Conservation (phyloP, 2,888 invertebrate genomes). For the Keiferia lycopersicella region DNA sequence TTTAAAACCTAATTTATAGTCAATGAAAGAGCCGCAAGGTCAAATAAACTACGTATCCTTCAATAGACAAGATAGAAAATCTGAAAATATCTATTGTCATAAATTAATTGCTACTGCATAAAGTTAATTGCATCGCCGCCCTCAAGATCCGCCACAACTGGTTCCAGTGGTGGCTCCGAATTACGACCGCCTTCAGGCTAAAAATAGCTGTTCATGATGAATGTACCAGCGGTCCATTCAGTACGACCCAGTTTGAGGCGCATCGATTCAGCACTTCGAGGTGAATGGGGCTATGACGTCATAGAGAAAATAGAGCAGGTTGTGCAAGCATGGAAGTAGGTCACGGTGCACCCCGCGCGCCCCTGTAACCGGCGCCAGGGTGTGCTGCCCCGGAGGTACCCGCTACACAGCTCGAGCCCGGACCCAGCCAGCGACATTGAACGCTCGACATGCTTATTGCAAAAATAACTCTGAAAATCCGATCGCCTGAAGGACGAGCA, state of each 20-base stretch:
- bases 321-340: constrained; percentile 68
- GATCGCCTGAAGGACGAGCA: constrained; percentile 6
- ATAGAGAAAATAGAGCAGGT: constrained; percentile 69
- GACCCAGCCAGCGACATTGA: constrained; percentile 33
- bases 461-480: constrained; percentile 5
- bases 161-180: constrained; percentile 50
- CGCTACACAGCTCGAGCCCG: neutral
- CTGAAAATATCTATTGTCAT: too few species aligned
- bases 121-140: constrained; percentile 48
- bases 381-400: constrained; percentile 39
- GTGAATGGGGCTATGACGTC: constrained; percentile 77
- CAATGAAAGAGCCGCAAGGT: too few species aligned
- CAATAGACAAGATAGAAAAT: too few species aligned
- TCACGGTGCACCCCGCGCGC: constrained; percentile 53
- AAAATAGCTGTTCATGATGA: constrained; percentile 65
- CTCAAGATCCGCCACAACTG: constrained; percentile 56
- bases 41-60: too few species aligned
- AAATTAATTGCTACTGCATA: constrained; percentile 40
- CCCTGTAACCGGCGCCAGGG: constrained; percentile 41
- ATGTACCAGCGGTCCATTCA: constrained; percentile 72
- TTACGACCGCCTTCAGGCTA: constrained; percentile 55
- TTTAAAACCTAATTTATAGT: too few species aligned
- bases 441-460: constrained; percentile 24
- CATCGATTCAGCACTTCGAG: constrained; percentile 73
- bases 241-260: constrained; percentile 67